Conservation (phyloP, 2,113 vertebrate species). For the Clarias macrocephalus region DNA sequence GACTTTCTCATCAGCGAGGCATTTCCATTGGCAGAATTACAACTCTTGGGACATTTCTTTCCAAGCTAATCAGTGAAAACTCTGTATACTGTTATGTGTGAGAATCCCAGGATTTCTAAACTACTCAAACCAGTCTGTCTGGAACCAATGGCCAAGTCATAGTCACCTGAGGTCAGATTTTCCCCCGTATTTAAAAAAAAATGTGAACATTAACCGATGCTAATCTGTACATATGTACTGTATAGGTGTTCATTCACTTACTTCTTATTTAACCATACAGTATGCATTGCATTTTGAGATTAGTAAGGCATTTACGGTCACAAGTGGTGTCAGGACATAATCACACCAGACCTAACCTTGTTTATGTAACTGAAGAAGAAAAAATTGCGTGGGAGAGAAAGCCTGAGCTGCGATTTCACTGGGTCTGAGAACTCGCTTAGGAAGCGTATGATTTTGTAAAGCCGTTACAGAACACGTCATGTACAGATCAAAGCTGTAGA, state of each 20-base stretch:
- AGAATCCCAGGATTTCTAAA: not conserved
- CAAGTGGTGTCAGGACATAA: not conserved
- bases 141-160: not conserved
- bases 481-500: constrained; percentile 29
- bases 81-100: not conserved
- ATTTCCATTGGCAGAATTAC: not conserved
- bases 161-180: not conserved
- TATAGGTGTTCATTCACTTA: not conserved
- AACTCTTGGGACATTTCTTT: not conserved
- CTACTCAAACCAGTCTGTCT: not conserved
- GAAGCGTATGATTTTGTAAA: constrained; percentile 2
- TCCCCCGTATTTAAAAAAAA: no score
- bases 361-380: constrained; percentile 9
- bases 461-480: not conserved
- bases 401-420: not conserved
- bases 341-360: constrained; percentile 18
- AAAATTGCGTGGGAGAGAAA: not conserved
- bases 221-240: not conserved
- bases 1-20: not conserved
- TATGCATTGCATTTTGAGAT: not conserved
- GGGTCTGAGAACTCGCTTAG: not conserved
- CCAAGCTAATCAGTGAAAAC: not conserved
- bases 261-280: no score
- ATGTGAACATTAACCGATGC: not conserved
- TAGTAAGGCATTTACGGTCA: constrained; percentile 13